Evolutionary conservation across 2,113 vertebrate genomes (phyloP).

Genomic region (Semicossyphus pulcher): DNA sequence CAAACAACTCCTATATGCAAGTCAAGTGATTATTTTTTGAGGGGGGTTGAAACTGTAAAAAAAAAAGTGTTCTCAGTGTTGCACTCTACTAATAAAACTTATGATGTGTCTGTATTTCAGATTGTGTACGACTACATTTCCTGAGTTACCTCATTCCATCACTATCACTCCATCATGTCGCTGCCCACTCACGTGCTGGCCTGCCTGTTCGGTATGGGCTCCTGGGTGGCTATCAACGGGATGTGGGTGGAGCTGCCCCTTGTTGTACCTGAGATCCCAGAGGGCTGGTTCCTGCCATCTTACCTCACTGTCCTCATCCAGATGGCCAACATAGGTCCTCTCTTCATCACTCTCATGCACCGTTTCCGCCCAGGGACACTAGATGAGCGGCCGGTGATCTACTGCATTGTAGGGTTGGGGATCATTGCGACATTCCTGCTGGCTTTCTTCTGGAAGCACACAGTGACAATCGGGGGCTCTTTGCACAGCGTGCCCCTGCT

Average conservation of each 20-base stretch:
- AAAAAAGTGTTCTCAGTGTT: neutral
- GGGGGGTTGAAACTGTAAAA: no score
- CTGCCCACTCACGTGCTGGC: constrained; percentile 82
- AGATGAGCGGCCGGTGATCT: constrained; percentile 82
- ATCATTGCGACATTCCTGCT: constrained; percentile 84
- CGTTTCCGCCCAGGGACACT: constrained; percentile 79
- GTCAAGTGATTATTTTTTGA: no score
- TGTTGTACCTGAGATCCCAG: constrained; percentile 80
- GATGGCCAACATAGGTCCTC: constrained; percentile 87
- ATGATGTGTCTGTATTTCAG: constrained; percentile 61
- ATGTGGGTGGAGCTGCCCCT: constrained; percentile 90
- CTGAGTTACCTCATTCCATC: constrained; percentile 21
- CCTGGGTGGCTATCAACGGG: constrained; percentile 90
- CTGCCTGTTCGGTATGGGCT: constrained; percentile 87
- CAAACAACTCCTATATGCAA: no score
- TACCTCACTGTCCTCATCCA: constrained; percentile 89
- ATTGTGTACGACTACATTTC: constrained; percentile 31
- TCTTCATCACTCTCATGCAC: constrained; percentile 85
- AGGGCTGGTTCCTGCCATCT: constrained; percentile 86
- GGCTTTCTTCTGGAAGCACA: constrained; percentile 85
- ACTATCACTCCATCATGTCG: constrained; percentile 75
- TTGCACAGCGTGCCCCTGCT: constrained; percentile 83
- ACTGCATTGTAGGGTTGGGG: constrained; percentile 80
- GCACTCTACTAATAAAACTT: neutral
- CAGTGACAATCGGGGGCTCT: constrained; percentile 51